Evolutionary conservation across 2,888 invertebrate species (phyloP).

Genomic region (Camptogramma bilineatum): DNA sequence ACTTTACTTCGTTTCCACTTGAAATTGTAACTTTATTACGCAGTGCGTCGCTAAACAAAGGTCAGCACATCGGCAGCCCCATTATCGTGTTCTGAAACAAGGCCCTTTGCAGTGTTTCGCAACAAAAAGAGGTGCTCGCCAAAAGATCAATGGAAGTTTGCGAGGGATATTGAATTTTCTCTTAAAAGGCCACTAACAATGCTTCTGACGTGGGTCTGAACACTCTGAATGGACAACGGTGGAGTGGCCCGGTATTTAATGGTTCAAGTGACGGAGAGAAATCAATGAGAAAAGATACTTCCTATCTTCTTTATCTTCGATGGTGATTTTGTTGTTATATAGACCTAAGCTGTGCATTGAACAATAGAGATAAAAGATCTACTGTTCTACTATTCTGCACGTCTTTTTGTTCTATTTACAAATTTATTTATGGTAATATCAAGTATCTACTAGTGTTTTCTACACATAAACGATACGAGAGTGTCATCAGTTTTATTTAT

Average conservation of each 20-base stretch:
- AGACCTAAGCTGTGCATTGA: conserved; percentile 37
- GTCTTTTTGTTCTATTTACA: no score
- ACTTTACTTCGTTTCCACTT: conserved; percentile 1
- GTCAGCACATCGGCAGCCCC: conserved; percentile 28
- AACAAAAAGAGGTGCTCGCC: conserved; percentile 55
- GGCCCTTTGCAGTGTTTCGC: conserved; percentile 37
- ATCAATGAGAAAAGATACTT: conserved; percentile 19
- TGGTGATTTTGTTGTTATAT: conserved; percentile 10
- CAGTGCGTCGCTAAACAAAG: conserved; percentile 31
- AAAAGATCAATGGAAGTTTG: conserved; percentile 64
- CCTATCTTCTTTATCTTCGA: conserved; percentile 13
- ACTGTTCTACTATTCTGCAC: no score
- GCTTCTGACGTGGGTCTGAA: conserved; percentile 61
- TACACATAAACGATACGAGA: no score
- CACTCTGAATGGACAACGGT: conserved; percentile 41
- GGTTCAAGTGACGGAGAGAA: conserved; percentile 18
- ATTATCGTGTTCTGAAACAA: conserved; percentile 45
- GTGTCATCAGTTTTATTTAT: no score
- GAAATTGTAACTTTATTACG: conserved; percentile 11
- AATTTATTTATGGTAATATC: no score
- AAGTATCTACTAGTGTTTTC: no score
- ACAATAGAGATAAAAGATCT: not conserved
- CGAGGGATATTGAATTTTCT: conserved; percentile 65
- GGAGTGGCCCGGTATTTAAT: conserved; percentile 34
- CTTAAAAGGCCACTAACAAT: conserved; percentile 64